These are phyloP conservation scores for Scaptomyza tumidula DNA, from an alignment of 2,888 invertebrate species.

Conservation along the genomic window DNA sequence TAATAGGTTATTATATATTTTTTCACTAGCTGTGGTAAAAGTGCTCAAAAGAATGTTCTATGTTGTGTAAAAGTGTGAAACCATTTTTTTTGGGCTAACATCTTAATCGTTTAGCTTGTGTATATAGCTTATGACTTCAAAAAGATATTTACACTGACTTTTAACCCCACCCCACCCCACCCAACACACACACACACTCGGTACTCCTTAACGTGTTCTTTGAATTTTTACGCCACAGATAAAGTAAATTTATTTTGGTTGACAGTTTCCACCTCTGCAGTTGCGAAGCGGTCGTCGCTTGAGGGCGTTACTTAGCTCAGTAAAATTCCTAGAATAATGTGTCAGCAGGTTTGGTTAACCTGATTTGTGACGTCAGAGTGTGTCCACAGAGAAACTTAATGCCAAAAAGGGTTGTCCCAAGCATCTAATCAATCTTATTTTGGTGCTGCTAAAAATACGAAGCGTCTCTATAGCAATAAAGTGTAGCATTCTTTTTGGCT, in stretches of 20 bases:
- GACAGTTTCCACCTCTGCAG: conserved; percentile 32
- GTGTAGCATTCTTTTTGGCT: neutral
- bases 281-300: neutral
- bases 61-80: too few species aligned
- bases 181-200: neutral
- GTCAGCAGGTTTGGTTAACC: conserved; percentile 58
- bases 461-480: neutral
- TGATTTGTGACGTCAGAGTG: conserved; percentile 35
- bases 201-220: too few species aligned
- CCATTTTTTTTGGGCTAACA: too few species aligned
- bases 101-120: neutral
- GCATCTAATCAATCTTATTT: neutral
- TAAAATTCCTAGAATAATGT: conserved; percentile 55
- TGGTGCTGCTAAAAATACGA: too few species aligned
- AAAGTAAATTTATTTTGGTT: conserved; percentile 50
- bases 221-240: neutral
- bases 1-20: neutral
- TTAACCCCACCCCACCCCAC: conserved; percentile 49
- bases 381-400: conserved; percentile 44
- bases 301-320: conserved; percentile 43
- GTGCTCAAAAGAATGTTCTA: too few species aligned
- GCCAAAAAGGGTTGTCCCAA: conserved; percentile 19
- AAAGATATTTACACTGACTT: conserved; percentile 28
- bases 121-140: conserved; percentile 22
- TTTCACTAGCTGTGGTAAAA: too few species aligned